Conservation (phyloP, 2,888 invertebrate species). For the Anthophora plumipes region DNA sequence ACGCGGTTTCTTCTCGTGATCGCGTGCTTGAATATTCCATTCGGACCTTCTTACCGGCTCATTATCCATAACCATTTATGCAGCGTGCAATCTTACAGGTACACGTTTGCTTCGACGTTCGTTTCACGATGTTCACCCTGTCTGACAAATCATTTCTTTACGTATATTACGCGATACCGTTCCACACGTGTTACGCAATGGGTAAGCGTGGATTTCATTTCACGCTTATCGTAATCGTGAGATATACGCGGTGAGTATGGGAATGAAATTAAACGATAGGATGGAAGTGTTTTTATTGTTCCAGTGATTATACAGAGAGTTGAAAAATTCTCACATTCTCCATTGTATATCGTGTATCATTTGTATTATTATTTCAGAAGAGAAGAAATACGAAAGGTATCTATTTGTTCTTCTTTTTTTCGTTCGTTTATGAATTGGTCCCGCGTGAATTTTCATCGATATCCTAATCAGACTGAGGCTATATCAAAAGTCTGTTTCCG, state of each 20-base stretch:
- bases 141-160: neutral
- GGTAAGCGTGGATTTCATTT: neutral
- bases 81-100: neutral
- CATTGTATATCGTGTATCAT: no score
- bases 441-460: conserved; percentile 1
- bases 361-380: neutral
- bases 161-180: neutral
- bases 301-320: neutral
- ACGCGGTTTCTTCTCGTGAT: conserved; percentile 9
- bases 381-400: neutral
- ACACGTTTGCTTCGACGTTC: neutral
- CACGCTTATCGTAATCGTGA: neutral
- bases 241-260: neutral
- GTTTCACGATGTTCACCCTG: no score
- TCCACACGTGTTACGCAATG: neutral
- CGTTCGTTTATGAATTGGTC: neutral
- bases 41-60: conserved; percentile 19
- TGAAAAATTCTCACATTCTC: neutral
- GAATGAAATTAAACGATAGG: neutral
- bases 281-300: neutral
- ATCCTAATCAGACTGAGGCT: neutral
- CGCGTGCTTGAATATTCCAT: conserved; percentile 42
- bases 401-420: neutral
- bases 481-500: conserved; percentile 11
- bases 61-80: conserved; percentile 24